phyloP scores from a whole-genome alignment of 2,113 vertebrate genomes.

The Bungarus multicinctus region DNA sequence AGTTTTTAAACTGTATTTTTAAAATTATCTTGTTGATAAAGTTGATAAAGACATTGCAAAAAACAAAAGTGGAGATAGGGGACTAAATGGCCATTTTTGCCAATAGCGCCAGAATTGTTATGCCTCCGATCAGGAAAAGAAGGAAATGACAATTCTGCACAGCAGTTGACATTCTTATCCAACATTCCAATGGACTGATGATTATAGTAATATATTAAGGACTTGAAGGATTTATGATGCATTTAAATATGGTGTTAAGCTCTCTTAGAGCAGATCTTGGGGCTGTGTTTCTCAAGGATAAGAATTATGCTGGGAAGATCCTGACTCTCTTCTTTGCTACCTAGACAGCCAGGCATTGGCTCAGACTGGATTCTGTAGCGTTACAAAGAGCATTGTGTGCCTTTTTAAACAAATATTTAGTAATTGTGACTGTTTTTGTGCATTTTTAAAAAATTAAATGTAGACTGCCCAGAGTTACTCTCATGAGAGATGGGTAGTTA shows the following conservation, averaged over 20 bases:
- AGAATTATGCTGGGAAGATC: neutral
- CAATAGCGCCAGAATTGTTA: neutral
- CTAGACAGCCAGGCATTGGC: neutral
- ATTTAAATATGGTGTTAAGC: neutral
- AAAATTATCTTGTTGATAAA: neutral
- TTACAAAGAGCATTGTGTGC: neutral
- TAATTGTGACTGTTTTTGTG: no score
- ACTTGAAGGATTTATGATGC: neutral
- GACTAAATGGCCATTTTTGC: neutral
- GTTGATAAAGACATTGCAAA: neutral
- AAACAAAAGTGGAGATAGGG: neutral
- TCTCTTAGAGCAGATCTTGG: neutral
- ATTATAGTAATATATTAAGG: neutral
- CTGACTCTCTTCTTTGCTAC: neutral
- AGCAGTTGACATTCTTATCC: neutral
- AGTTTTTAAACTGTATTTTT: neutral
- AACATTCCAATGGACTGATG: neutral
- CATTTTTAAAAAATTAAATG: no score
- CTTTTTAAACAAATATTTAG: no score
- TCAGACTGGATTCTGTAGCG: neutral
- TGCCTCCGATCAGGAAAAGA: neutral
- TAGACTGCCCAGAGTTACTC: no score
- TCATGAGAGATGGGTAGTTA: no score
- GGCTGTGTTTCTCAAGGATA: no score
- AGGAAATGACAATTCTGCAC: neutral